Evolutionary conservation across 23 tunicate genomes (phyloP), one percentile per base, ranked within the genome.

Genomic region (Botrylloides violaceus): DNA sequence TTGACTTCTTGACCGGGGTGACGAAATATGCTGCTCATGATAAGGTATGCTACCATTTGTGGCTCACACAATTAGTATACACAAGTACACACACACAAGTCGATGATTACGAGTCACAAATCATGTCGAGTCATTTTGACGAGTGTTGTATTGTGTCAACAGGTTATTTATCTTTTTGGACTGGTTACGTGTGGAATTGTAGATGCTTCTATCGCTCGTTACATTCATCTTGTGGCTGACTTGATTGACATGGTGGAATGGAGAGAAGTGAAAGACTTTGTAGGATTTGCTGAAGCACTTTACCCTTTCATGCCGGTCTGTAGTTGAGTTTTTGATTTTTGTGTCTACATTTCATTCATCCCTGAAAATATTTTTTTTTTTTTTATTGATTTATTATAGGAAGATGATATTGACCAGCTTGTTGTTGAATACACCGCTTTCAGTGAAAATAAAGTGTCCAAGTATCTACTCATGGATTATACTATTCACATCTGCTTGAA

Each of bases 361-460:
- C n/a, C n/a, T n/a, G n/a, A n/a, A n/a, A n/a, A n/a, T n/a, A n/a
- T n/a, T n/a, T n/a, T n/a, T n/a, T n/a, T n/a, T n/a, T n/a, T n/a
- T n/a, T n/a, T n/a, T 34, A 18, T 24, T 39, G 1, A 9, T 49
- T 47, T 28, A 49, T 60, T 37, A 2, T 57, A 90, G 97, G 85
- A 83, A 64, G 97, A 83, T 27, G 97, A 90, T 33, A n/a, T 79
- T 2, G 97, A 90, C 31, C 72, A 65, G 32, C 74, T 78, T 59
- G 90, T 79, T 1, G 64, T 83, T 71, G 97, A 90, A 70, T 90
- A 66, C 65, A 75, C 65, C 27, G 85, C 97, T 3, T 83, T 83
- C 71, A 76, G 90, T 62, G 90, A 90, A 63, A 90, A 90, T 66
- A 90, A 90, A 74, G 79, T 90, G 15, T 90, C 97, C 1, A 83